Percentiles rank a stretch among this genome's conserved stretches.
Conservation (phyloP, 1,140 invertebrate genomes). For the Camponotus floridanus region DNA sequence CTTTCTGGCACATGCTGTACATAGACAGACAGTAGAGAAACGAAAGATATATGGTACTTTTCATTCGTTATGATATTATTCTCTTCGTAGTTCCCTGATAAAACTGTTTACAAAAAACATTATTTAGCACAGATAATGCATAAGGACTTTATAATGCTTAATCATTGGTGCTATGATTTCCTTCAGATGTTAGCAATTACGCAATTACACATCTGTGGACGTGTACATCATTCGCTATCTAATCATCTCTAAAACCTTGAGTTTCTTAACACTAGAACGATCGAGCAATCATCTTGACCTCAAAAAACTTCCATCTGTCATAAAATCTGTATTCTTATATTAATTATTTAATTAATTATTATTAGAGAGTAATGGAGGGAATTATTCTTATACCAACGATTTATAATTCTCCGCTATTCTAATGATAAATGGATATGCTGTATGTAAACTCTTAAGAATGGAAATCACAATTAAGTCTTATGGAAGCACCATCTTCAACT, state of each 20-base stretch:
- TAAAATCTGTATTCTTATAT: background rate
- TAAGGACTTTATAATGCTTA: background rate
- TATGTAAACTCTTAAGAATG: background rate
- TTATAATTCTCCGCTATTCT: background rate
- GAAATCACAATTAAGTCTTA: constrained; percentile 24
- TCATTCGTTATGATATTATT: background rate
- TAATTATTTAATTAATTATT: constrained; percentile 3
- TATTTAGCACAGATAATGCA: background rate
- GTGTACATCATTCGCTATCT: constrained; percentile 13
- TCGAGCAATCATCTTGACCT: background rate
- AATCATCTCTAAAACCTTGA: background rate
- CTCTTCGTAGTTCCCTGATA: background rate
- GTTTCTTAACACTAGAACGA: background rate
- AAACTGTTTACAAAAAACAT: constrained; percentile 8
- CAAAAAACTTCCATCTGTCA: background rate
- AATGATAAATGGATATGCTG: background rate
- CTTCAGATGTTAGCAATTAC: background rate
- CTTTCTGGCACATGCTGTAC: background rate
- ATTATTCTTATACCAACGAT: background rate
- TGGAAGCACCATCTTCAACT: constrained; percentile 15
- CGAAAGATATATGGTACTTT: background rate
- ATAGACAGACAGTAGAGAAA: background rate
- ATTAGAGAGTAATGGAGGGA: background rate
- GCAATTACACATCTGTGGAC: constrained; percentile 1
- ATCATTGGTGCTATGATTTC: constrained; percentile 6